A percentile compares a stretch with the other conserved stretches of the same genome.
Conservation (phyloP, 2,888 invertebrate genomes). For the Gymnocheta viridis region DNA sequence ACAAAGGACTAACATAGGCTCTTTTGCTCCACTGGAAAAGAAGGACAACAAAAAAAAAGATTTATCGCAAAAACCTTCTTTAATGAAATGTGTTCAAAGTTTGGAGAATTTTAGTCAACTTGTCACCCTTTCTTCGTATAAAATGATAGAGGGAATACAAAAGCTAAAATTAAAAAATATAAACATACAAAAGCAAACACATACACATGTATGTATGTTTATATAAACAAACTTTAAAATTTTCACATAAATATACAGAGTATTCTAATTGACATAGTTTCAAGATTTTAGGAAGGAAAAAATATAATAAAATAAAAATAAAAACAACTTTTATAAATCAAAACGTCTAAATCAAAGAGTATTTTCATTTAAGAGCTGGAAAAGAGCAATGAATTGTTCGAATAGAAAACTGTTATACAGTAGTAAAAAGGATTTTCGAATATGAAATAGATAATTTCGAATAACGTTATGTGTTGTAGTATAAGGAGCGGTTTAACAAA, state of each 20-base stretch:
- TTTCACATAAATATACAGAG: constrained; percentile 28
- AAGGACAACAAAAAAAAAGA: too few species aligned
- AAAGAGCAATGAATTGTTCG: background rate
- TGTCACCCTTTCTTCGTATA: background rate
- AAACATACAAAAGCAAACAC: constrained; percentile 3
- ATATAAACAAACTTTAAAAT: constrained; percentile 12
- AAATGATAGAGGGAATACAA: background rate
- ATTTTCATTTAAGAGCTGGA: background rate
- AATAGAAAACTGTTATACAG: constrained; percentile 59
- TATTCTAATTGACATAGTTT: constrained; percentile 69
- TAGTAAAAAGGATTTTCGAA: constrained; percentile 33
- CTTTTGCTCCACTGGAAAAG: too few species aligned
- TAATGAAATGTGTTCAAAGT: too few species aligned
- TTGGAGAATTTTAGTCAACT: background rate
- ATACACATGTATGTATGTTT: background rate
- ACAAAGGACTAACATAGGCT: too few species aligned
- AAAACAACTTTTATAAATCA: constrained; percentile 41
- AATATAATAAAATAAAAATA: constrained; percentile 13
- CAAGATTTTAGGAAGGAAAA: constrained; percentile 52
- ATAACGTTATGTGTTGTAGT: constrained; percentile 8
- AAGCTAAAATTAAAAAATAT: background rate
- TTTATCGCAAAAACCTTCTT: too few species aligned
- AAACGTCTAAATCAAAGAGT: constrained; percentile 11
- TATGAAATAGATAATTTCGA: constrained; percentile 16
- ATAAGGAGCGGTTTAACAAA: background rate